Conservation (phyloP, 2,888 invertebrate species). For the Mechanitis messenoides region DNA sequence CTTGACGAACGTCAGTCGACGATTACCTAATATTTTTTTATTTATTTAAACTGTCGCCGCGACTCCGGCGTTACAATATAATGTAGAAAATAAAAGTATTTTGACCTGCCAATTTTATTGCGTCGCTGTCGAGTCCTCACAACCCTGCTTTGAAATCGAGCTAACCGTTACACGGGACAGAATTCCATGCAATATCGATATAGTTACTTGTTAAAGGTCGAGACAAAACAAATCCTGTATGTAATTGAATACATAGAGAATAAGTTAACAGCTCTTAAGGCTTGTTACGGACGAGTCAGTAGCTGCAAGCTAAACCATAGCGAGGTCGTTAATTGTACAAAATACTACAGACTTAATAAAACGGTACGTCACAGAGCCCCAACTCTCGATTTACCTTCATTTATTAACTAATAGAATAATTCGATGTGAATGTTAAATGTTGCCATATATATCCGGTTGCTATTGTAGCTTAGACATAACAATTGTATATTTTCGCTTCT, state of each 20-base stretch:
- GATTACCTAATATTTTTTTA: no score
- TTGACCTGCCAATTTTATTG: no score
- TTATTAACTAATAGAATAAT: constrained; percentile 24
- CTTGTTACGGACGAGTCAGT: constrained; percentile 15
- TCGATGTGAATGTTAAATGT: constrained; percentile 29
- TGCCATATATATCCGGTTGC: constrained; percentile 27
- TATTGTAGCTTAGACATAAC: constrained; percentile 26
- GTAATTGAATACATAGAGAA: constrained; percentile 3
- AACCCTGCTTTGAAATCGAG: no score
- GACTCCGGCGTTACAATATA: no score
- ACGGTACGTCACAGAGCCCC: neutral
- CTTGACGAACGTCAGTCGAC: no score
- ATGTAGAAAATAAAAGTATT: no score
- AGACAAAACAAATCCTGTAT: constrained; percentile 10
- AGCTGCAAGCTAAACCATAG: constrained; percentile 7
- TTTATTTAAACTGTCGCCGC: no score
- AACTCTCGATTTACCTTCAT: neutral
- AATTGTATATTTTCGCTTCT: constrained; percentile 26
- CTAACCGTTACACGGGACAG: neutral
- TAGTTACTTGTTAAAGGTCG: constrained; percentile 13
- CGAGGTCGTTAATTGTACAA: constrained; percentile 10
- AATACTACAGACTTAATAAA: neutral
- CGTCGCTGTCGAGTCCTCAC: no score
- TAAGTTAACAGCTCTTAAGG: constrained; percentile 12
- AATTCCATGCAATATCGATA: constrained; percentile 6